phyloP scores from a whole-genome alignment of 2,797 vertebrate genomes.

The Melanogrammus aeglefinus region DNA sequence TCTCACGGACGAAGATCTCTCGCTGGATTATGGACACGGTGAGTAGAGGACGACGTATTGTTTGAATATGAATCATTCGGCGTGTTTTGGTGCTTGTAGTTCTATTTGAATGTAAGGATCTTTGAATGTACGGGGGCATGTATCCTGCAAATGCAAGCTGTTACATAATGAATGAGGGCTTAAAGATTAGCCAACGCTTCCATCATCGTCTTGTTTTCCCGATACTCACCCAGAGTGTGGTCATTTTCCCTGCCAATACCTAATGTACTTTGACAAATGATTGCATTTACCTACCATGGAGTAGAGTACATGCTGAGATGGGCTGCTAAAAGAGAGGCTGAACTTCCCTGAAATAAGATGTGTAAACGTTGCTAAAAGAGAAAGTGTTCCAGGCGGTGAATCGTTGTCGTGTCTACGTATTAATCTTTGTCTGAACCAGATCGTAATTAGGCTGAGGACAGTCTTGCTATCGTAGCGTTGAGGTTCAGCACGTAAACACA shows the following conservation, averaged over 20 bases:
- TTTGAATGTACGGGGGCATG: slow-evolving; percentile 65
- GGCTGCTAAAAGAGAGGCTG: background rate
- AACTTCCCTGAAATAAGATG: background rate
- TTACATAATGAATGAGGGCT: slow-evolving; percentile 81
- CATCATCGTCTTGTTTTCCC: slow-evolving; percentile 74
- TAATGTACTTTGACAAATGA: background rate
- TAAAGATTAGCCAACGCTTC: slow-evolving; percentile 78
- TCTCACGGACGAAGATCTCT: slow-evolving; percentile 9
- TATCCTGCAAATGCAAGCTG: slow-evolving; percentile 75
- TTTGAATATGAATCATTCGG: slow-evolving; percentile 53
- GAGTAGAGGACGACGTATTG: slow-evolving; percentile 21
- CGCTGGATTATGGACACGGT: slow-evolving; percentile 27
- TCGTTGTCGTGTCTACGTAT: background rate
- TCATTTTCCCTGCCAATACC: slow-evolving; percentile 49
- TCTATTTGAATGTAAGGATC: slow-evolving; percentile 44
- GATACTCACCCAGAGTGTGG: slow-evolving; percentile 60
- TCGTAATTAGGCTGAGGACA: slow-evolving; percentile 27
- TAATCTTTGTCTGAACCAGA: background rate
- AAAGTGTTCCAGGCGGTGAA: background rate
- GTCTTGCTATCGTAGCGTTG: slow-evolving; percentile 39
- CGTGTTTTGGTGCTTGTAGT: slow-evolving; percentile 38
- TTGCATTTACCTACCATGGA: background rate
- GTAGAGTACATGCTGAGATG: background rate
- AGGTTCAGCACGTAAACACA: slow-evolving; percentile 71
- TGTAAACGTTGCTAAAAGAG: background rate